A percentile compares a stretch with the other conserved stretches of the same genome.
These are phyloP conservation scores for Lysandra bellargus DNA, from an alignment of 2,888 invertebrate genomes.

Conservation along the genomic window DNA sequence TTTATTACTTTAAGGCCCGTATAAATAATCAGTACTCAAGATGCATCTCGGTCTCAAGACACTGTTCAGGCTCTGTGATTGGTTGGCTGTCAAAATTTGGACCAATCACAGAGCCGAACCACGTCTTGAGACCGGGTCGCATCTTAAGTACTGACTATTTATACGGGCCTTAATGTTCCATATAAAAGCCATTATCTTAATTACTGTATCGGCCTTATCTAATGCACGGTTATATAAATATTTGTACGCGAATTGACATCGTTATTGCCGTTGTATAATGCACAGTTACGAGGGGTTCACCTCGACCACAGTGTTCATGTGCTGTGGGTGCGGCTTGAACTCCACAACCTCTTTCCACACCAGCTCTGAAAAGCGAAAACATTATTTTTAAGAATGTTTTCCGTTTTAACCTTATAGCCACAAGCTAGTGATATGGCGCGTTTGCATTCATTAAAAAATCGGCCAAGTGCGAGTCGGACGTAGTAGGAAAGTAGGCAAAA, in stretches of 20 bases:
- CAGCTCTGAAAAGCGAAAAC: conserved; percentile 81
- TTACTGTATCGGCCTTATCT: conserved; percentile 13
- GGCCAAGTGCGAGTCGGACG: too few species aligned
- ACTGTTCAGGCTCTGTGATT: too few species aligned
- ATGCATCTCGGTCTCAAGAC: too few species aligned
- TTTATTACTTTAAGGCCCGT: not conserved
- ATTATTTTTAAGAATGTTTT: not conserved
- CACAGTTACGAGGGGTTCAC: conserved; percentile 60
- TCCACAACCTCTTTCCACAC: conserved; percentile 90
- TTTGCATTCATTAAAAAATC: too few species aligned
- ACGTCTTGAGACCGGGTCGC: too few species aligned
- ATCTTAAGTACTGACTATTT: too few species aligned
- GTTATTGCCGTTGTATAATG: conserved; percentile 27
- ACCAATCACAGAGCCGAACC: too few species aligned
- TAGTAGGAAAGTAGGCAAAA: too few species aligned
- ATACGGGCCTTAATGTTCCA: not conserved
- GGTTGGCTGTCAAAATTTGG: too few species aligned
- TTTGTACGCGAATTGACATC: conserved; percentile 21
- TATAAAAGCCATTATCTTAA: conserved; percentile 5
- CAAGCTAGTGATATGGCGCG: too few species aligned
- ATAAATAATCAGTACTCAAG: too few species aligned
- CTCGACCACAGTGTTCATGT: conserved; percentile 76
- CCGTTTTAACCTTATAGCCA: too few species aligned
- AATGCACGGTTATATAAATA: conserved; percentile 12
- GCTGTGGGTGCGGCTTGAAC: conserved; percentile 85